These are phyloP conservation scores for Drosophila kanekoi DNA, from an alignment of 2,888 invertebrate species.

Conservation along the genomic window DNA sequence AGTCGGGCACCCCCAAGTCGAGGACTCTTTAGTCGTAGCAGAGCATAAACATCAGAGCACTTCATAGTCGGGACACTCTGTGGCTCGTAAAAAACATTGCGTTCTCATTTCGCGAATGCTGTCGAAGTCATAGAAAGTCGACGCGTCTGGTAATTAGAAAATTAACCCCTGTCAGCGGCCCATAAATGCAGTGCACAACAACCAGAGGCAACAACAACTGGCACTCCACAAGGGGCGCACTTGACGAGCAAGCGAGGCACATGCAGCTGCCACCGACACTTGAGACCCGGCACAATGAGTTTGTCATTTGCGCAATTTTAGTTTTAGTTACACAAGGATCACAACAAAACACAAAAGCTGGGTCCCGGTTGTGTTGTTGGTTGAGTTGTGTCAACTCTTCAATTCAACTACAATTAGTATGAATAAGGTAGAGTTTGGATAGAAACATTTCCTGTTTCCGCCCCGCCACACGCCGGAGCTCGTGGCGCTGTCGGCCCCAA, in stretches of 20 bases:
- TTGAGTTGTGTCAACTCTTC: constrained; percentile 48
- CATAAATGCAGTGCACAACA: constrained; percentile 67
- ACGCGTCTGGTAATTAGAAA: constrained; percentile 76
- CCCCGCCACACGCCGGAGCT: constrained; percentile 20
- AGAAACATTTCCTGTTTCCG: constrained; percentile 43
- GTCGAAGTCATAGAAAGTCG: constrained; percentile 69
- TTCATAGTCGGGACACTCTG: constrained; percentile 38
- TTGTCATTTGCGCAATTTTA: constrained; percentile 62
- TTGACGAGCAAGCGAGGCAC: constrained; percentile 58
- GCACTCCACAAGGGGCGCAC: constrained; percentile 59
- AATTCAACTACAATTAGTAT: constrained; percentile 59
- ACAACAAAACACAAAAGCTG: constrained; percentile 7
- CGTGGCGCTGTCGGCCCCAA: constrained; percentile 10
- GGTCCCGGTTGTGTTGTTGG: constrained; percentile 1
- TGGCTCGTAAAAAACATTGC: constrained; percentile 59
- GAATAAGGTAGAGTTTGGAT: constrained; percentile 52
- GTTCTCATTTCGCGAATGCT: constrained; percentile 50
- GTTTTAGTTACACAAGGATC: constrained; percentile 32
- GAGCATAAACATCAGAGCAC: constrained; percentile 38
- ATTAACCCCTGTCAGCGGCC: constrained; percentile 70
- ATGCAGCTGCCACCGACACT: constrained; percentile 66
- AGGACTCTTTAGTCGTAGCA: constrained; percentile 10
- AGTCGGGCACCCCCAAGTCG: background rate
- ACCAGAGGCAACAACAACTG: constrained; percentile 35
- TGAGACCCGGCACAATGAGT: constrained; percentile 55